A percentile compares a stretch with the other conserved stretches of the same genome.
Conservation (phyloP, 2,797 vertebrate species). For the Falco concolor region DNA sequence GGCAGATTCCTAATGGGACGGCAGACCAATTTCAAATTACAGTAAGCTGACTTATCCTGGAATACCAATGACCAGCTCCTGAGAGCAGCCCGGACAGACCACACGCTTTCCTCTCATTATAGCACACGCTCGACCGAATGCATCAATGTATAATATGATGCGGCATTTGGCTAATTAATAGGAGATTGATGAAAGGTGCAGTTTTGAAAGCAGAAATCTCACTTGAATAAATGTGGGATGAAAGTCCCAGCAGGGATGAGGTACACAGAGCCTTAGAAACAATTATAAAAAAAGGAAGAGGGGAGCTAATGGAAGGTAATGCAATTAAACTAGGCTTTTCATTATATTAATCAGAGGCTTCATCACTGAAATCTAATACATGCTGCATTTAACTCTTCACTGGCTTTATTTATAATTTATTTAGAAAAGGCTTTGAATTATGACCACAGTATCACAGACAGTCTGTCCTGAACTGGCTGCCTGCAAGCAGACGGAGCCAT, state of each 20-base stretch:
- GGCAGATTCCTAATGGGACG: conserved; percentile 88
- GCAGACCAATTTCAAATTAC: conserved; percentile 89
- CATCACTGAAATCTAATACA: conserved; percentile 58
- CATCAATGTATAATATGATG: conserved; percentile 68
- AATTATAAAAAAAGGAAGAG: conserved; percentile 34
- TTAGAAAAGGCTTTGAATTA: not conserved
- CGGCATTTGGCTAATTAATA: conserved; percentile 84
- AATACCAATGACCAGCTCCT: conserved; percentile 82
- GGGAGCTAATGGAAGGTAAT: conserved; percentile 76
- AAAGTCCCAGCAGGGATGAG: conserved; percentile 47
- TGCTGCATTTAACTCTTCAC: conserved; percentile 50
- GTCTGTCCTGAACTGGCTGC: not conserved
- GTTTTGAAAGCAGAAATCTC: conserved; percentile 71
- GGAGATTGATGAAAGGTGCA: conserved; percentile 75
- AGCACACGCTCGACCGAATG: conserved; percentile 26
- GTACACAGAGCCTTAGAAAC: conserved; percentile 46
- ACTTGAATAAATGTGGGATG: conserved; percentile 61
- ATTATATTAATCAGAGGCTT: conserved; percentile 77
- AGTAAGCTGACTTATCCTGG: conserved; percentile 84
- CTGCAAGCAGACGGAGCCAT: not conserved
- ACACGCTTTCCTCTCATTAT: conserved; percentile 47
- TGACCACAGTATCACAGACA: not conserved
- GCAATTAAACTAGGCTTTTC: conserved; percentile 76
- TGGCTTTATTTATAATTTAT: not conserved
- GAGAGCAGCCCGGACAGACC: conserved; percentile 43